Evolutionary conservation across 53 echinoderm and acorn worm genomes (phyloP).

Genomic region (Luidia sarsii): DNA sequence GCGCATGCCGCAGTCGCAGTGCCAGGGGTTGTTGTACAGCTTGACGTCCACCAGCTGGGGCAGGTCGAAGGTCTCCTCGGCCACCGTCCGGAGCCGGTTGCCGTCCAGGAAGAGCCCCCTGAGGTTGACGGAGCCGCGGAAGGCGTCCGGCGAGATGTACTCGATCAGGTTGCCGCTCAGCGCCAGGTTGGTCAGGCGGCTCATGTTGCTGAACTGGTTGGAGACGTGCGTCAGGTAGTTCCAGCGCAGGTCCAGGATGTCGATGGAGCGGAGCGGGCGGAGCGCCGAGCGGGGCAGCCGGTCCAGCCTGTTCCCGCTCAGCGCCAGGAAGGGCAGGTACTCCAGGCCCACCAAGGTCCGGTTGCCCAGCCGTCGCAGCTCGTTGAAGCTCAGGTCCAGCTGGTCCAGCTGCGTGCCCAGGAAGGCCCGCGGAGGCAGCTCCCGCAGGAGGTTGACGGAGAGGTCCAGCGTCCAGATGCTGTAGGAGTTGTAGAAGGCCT

Average conservation of each 20-base stretch:
- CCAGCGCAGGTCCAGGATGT: slow-evolving; percentile 23
- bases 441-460: slow-evolving; percentile 42
- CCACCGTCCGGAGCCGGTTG: slow-evolving; percentile 68
- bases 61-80: slow-evolving; percentile 18
- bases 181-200: slow-evolving; percentile 6
- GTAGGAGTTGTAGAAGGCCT: slow-evolving; percentile 13
- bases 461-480: slow-evolving; percentile 33
- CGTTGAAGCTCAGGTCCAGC: slow-evolving; percentile 36
- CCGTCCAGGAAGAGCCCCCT: slow-evolving; percentile 50
- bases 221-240: slow-evolving; percentile 32
- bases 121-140: slow-evolving; percentile 38
- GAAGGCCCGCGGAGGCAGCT: slow-evolving; percentile 49
- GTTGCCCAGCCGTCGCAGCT: slow-evolving; percentile 29
- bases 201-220: slow-evolving; percentile 41
- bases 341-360: slow-evolving; percentile 33
- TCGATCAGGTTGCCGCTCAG: slow-evolving; percentile 48
- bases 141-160: slow-evolving; percentile 48
- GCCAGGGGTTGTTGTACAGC: slow-evolving; percentile 64
- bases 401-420: not conserved
- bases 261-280: slow-evolving; percentile 8
- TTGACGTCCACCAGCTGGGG: slow-evolving; percentile 7
- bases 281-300: slow-evolving; percentile 13
- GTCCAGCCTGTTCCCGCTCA: slow-evolving; percentile 10
- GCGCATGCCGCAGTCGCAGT: slow-evolving; percentile 78
- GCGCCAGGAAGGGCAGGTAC: not conserved